phyloP scores from a whole-genome alignment of 1,140 invertebrate genomes.

The Diachasma alloeum region DNA sequence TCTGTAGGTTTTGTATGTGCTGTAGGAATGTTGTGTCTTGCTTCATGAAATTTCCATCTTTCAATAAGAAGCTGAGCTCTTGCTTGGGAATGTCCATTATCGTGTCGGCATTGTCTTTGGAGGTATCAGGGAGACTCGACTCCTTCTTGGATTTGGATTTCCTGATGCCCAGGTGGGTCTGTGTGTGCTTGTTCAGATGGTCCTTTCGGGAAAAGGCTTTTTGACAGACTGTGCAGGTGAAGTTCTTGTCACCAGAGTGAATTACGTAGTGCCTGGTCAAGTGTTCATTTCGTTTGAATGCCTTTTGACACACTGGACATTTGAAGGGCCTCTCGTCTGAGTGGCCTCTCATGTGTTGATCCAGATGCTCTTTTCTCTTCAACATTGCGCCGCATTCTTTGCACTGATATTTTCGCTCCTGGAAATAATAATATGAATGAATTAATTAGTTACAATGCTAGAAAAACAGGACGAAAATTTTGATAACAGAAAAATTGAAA shows the following conservation, averaged over 20 bases:
- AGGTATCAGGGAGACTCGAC: conserved; percentile 32
- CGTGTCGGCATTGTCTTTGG: conserved; percentile 15
- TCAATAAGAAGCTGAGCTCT: conserved; percentile 51
- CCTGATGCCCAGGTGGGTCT: conserved; percentile 58
- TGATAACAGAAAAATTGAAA: too few species aligned
- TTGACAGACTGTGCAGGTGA: conserved; percentile 76
- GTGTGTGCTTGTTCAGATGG: conserved; percentile 77
- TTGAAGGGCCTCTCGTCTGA: conserved; percentile 77
- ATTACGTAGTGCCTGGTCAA: conserved; percentile 65
- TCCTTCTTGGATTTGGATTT: conserved; percentile 56
- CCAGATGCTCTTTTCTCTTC: conserved; percentile 66
- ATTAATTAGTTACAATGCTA: too few species aligned
- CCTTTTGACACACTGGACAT: conserved; percentile 67
- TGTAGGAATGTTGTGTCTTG: conserved; percentile 55
- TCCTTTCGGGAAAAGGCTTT: conserved; percentile 82
- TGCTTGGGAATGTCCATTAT: conserved; percentile 44
- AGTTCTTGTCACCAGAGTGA: conserved; percentile 71
- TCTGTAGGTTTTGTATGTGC: conserved; percentile 58
- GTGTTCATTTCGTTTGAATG: conserved; percentile 69
- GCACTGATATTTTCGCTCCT: conserved; percentile 63
- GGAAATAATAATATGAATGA: conserved; percentile 29
- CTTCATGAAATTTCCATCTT: conserved; percentile 51
- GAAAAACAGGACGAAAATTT: too few species aligned
- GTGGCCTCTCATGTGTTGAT: conserved; percentile 75
- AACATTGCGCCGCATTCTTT: conserved; percentile 63